These are phyloP conservation scores for Aphelinus certus DNA, from an alignment of 1,140 invertebrate species.

Conservation along the genomic window DNA sequence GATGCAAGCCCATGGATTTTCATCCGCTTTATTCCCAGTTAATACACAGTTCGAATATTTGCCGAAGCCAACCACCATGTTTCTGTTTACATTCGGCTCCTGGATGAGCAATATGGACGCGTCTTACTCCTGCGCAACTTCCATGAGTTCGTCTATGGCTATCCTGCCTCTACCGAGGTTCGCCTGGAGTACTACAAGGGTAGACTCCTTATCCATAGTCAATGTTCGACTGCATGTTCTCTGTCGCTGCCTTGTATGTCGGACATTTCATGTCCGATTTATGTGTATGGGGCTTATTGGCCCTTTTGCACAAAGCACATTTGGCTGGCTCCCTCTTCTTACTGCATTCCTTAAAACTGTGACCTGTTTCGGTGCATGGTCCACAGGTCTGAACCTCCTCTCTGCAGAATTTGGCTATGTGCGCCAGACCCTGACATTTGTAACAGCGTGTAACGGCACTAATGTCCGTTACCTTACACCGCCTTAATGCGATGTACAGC, in stretches of 20 bases:
- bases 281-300: background rate
- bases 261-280: no score
- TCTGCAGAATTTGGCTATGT: constrained; percentile 42
- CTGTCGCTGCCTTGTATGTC: no score
- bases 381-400: constrained; percentile 25
- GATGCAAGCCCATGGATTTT: background rate
- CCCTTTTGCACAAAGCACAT: constrained; percentile 34
- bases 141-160: background rate
- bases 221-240: no score
- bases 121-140: background rate
- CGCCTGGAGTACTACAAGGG: background rate
- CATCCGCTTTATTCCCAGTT: background rate
- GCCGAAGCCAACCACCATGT: background rate
- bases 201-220: background rate
- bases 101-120: background rate
- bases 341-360: constrained; percentile 29
- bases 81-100: background rate
- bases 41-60: background rate
- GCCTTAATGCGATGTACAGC: constrained; percentile 30
- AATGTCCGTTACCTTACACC: constrained; percentile 36
- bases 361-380: constrained; percentile 33
- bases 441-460: constrained; percentile 35
- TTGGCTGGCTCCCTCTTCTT: constrained; percentile 1
- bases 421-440: constrained; percentile 43
- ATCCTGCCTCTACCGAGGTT: background rate